These are phyloP conservation scores for Steinernema khuongi DNA, from an alignment of 1,140 invertebrate genomes.

Conservation along the genomic window DNA sequence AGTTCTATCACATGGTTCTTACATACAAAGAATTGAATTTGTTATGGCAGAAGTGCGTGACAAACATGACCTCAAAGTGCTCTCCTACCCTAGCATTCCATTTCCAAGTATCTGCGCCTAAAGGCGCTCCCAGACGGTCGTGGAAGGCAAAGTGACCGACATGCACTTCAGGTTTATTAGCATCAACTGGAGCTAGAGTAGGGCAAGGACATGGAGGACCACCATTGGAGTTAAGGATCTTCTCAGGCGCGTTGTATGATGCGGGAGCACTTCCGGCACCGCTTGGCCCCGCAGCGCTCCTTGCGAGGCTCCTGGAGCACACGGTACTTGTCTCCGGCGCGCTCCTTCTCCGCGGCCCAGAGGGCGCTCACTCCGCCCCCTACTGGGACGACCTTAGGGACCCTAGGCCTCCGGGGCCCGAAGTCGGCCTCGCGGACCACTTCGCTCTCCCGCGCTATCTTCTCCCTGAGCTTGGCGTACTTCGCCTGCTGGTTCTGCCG, in stretches of 20 bases:
- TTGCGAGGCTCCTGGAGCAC: neutral
- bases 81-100: no score
- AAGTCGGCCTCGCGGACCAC: neutral
- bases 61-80: no score
- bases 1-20: no score
- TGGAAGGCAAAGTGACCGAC: no score
- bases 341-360: neutral
- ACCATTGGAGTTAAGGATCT: no score
- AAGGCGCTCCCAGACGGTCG: no score
- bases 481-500: constrained; percentile 5
- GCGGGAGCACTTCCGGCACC: neutral
- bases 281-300: neutral
- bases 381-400: neutral
- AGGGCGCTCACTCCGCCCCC: neutral
- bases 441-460: neutral
- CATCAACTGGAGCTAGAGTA: no score
- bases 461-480: neutral
- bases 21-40: no score
- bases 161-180: no score
- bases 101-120: no score
- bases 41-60: no score
- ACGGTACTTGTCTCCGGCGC: neutral
- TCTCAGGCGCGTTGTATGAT: neutral
- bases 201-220: no score
- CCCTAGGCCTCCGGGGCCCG: neutral